Percentiles rank a stretch among this genome's conserved stretches.
These are phyloP conservation scores for Temnothorax unifasciatus DNA, from an alignment of 2,888 invertebrate species.

Conservation along the genomic window DNA sequence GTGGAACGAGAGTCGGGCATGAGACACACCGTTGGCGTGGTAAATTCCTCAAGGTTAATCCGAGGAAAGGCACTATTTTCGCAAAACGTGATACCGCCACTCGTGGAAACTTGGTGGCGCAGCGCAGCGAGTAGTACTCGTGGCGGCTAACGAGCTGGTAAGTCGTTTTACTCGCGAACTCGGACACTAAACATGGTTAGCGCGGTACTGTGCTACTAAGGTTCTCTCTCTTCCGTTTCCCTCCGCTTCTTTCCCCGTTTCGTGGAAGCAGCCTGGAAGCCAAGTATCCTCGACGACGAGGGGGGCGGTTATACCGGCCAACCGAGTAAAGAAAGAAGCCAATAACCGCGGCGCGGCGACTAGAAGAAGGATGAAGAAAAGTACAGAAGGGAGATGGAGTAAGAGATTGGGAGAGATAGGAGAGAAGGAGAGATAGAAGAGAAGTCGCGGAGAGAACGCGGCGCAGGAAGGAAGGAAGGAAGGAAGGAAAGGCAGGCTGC, in stretches of 20 bases:
- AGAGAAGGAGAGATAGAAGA: slow-evolving; percentile 13
- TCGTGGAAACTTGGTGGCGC: slow-evolving; percentile 57
- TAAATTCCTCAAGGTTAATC: slow-evolving; percentile 70
- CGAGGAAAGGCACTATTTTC: slow-evolving; percentile 72
- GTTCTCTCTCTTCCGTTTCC: not conserved
- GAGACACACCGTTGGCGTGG: slow-evolving; percentile 16
- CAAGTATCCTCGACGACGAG: slow-evolving; percentile 30
- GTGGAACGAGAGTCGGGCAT: slow-evolving; percentile 1
- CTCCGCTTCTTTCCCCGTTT: not conserved
- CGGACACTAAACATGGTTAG: slow-evolving; percentile 80
- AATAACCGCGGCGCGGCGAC: slow-evolving; percentile 48
- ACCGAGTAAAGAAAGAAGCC: slow-evolving; percentile 63
- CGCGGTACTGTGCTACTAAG: slow-evolving; percentile 39
- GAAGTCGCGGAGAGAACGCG: slow-evolving; percentile 37
- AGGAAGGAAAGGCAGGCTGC: slow-evolving; percentile 74
- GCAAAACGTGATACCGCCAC: slow-evolving; percentile 75
- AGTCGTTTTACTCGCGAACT: slow-evolving; percentile 83
- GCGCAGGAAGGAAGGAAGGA: slow-evolving; percentile 66
- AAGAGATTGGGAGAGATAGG: slow-evolving; percentile 6
- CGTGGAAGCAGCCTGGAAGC: slow-evolving; percentile 15
- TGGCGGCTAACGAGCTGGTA: slow-evolving; percentile 79
- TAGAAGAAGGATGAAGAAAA: slow-evolving; percentile 46
- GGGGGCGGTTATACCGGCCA: slow-evolving; percentile 33
- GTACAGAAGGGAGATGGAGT: slow-evolving; percentile 35
- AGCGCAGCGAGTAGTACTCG: slow-evolving; percentile 39